Percentiles rank a stretch among this genome's conserved stretches.
These are phyloP conservation scores for Sericinus montela DNA, from an alignment of 2,888 invertebrate genomes.

Conservation along the genomic window DNA sequence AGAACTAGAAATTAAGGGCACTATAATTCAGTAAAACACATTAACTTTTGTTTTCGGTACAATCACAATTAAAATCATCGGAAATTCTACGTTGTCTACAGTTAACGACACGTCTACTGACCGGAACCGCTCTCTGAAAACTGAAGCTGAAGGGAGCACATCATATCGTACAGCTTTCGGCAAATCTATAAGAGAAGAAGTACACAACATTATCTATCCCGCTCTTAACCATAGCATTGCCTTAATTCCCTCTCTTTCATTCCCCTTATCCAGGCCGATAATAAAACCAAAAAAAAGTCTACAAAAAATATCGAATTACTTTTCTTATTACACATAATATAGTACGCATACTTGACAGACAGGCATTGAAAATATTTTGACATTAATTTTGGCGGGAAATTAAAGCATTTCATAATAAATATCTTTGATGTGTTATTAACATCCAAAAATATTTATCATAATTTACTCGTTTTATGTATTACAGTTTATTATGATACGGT, in stretches of 20 bases:
- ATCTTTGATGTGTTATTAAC: not conserved
- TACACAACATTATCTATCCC: slow-evolving; percentile 44
- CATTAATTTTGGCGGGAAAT: slow-evolving; percentile 30
- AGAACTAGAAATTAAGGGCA: not conserved
- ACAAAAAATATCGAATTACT: slow-evolving; percentile 44
- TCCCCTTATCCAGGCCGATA: slow-evolving; percentile 47
- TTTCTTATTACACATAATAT: slow-evolving; percentile 40
- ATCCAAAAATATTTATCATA: not conserved
- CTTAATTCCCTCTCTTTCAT: slow-evolving; percentile 36
- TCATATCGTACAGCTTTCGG: slow-evolving; percentile 52
- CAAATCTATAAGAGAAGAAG: slow-evolving; percentile 73
- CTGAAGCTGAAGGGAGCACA: slow-evolving; percentile 30
- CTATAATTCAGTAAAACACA: not conserved
- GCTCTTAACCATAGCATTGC: slow-evolving; percentile 28
- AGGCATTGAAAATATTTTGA: slow-evolving; percentile 28
- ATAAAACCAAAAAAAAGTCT: slow-evolving; percentile 39
- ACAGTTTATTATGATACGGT: slow-evolving; percentile 25
- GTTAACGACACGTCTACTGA: slow-evolving; percentile 26
- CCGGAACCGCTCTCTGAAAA: slow-evolving; percentile 25
- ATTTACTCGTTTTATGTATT: slow-evolving; percentile 15
- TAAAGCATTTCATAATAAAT: not conserved
- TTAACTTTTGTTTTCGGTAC: slow-evolving; percentile 1
- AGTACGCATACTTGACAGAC: slow-evolving; percentile 32
- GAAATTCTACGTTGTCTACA: slow-evolving; percentile 31
- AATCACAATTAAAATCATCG: slow-evolving; percentile 27